Conservation (phyloP, 2,797 vertebrate genomes). For the Channa striata region DNA sequence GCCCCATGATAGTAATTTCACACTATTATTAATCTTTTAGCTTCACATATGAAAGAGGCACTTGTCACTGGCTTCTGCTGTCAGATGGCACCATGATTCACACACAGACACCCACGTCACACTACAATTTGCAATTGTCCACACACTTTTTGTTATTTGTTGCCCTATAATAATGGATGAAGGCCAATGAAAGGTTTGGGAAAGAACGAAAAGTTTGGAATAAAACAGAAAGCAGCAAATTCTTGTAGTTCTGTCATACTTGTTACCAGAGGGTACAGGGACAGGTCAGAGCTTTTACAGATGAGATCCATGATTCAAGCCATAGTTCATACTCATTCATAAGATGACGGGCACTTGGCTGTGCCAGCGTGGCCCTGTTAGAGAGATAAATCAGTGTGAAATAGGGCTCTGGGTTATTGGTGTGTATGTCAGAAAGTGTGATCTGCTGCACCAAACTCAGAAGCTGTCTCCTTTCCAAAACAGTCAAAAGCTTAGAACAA, state of each 20-base stretch:
- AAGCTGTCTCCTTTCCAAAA: constrained; percentile 22
- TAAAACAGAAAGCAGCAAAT: constrained; percentile 47
- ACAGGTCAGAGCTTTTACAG: constrained; percentile 40
- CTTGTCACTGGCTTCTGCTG: constrained; percentile 45
- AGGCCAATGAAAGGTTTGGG: constrained; percentile 56
- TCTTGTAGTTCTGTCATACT: constrained; percentile 43
- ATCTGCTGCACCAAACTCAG: constrained; percentile 37
- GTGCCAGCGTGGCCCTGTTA: constrained; percentile 33
- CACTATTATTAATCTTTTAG: constrained; percentile 38
- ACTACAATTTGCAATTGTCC: constrained; percentile 53
- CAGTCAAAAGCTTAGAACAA: background rate
- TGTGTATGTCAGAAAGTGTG: constrained; percentile 31
- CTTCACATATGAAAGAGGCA: constrained; percentile 48
- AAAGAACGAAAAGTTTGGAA: constrained; percentile 46
- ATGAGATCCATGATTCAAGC: constrained; percentile 48
- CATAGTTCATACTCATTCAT: constrained; percentile 59
- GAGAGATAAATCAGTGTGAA: constrained; percentile 42
- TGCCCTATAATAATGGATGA: constrained; percentile 50
- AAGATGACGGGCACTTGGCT: constrained; percentile 19
- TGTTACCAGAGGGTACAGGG: constrained; percentile 39
- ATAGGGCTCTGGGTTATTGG: constrained; percentile 30
- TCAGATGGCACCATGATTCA: constrained; percentile 76
- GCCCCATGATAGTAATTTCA: constrained; percentile 22
- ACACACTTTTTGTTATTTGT: constrained; percentile 67
- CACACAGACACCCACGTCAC: constrained; percentile 57